These are phyloP conservation scores for Neofelis nebulosa DNA, from an alignment of 2,113 vertebrate species.

Conservation along the genomic window DNA sequence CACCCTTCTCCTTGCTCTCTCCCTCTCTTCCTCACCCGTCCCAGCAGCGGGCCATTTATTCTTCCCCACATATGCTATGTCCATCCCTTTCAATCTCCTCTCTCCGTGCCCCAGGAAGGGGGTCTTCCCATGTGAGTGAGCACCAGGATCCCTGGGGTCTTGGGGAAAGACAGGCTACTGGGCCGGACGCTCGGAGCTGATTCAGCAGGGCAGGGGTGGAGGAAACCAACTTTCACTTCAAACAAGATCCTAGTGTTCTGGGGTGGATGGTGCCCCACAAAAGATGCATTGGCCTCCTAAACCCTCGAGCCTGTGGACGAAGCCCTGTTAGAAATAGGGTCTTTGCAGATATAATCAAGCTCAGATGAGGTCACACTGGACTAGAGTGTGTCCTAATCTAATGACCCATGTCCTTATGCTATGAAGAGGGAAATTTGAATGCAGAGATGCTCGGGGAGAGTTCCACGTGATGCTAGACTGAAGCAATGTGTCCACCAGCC, in stretches of 20 bases:
- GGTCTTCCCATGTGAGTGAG: too few species aligned
- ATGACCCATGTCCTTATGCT: too few species aligned
- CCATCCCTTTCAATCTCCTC: background rate
- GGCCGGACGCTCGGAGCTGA: rapidly evolving
- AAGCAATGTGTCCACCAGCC: background rate
- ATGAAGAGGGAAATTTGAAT: background rate
- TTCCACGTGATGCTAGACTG: rapidly evolving
- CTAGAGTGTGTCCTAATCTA: too few species aligned
- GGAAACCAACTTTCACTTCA: rapidly evolving
- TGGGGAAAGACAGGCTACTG: rapidly evolving
- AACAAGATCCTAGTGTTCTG: too few species aligned
- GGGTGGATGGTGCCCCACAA: rapidly evolving
- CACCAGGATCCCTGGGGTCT: rapidly evolving
- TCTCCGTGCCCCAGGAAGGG: rapidly evolving
- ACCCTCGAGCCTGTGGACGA: too few species aligned
- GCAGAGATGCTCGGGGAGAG: too few species aligned
- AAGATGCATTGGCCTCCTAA: background rate
- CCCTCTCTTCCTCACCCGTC: too few species aligned
- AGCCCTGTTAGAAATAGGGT: background rate
- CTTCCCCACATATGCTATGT: rapidly evolving
- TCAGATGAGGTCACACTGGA: background rate
- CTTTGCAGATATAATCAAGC: background rate
- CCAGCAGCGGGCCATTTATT: rapidly evolving
- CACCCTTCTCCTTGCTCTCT: background rate
- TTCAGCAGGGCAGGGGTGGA: background rate